Conservation (phyloP, 2,888 invertebrate genomes). For the Drosophila kuntzei region DNA sequence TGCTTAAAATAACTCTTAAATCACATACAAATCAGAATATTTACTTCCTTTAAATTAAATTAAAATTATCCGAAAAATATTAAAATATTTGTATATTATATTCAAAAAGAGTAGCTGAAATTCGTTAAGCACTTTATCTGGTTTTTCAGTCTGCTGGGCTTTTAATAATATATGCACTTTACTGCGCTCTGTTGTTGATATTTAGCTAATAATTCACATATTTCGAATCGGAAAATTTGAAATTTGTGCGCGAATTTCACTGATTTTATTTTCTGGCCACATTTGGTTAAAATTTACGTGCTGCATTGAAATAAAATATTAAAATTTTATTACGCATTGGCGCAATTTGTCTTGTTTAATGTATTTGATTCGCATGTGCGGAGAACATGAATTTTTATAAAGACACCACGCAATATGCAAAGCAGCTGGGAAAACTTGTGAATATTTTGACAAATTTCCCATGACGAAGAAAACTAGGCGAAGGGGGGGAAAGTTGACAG, state of each 20-base stretch:
- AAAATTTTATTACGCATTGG: constrained; percentile 42
- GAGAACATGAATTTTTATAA: constrained; percentile 4
- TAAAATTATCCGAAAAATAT: no score
- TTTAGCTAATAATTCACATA: constrained; percentile 41
- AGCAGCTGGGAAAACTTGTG: constrained; percentile 22
- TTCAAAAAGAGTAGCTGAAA: constrained; percentile 11
- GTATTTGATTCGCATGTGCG: constrained; percentile 1
- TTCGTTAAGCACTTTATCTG: background rate
- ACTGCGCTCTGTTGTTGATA: constrained; percentile 24
- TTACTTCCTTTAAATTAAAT: no score
- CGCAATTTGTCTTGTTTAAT: constrained; percentile 29
- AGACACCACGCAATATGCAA: constrained; percentile 15
- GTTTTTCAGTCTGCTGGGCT: background rate
- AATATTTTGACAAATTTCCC: constrained; percentile 39
- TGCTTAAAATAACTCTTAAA: no score
- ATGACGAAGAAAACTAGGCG: background rate
- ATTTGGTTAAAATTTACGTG: constrained; percentile 41
- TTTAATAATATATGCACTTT: constrained; percentile 29
- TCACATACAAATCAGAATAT: no score
- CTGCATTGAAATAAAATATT: constrained; percentile 38
- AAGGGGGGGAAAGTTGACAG: background rate
- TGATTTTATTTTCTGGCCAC: constrained; percentile 12
- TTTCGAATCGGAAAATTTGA: constrained; percentile 13
- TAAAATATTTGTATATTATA: no score
- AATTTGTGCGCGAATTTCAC: constrained; percentile 8